Evolutionary conservation across 2,113 vertebrate species (phyloP).

Genomic region (Nothobranchius kuhntae): DNA sequence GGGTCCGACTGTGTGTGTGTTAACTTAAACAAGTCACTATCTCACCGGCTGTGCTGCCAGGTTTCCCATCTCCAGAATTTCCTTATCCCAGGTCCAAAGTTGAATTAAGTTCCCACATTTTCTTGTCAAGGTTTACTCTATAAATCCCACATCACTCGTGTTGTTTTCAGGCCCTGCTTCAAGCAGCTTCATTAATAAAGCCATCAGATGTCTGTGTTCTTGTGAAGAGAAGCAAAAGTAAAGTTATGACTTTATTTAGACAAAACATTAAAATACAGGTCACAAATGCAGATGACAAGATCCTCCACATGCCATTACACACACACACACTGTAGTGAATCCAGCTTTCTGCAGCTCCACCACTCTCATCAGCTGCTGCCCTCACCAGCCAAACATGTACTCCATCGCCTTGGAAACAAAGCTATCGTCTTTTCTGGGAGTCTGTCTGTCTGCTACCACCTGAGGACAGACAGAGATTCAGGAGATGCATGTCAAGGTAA

Average conservation of each 20-base stretch:
- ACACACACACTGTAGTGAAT: conserved; percentile 25
- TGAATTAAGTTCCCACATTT: no score
- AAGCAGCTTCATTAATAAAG: no score
- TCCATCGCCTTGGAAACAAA: conserved; percentile 95
- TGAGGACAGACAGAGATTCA: conserved; percentile 45
- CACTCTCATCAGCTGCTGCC: background rate
- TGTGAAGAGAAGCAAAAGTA: conserved; percentile 3
- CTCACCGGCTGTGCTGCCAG: no score
- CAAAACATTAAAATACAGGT: conserved; percentile 35
- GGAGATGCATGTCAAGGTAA: background rate
- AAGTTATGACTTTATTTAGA: conserved; percentile 56
- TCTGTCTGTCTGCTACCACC: conserved; percentile 92
- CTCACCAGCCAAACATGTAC: conserved; percentile 96
- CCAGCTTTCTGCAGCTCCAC: conserved; percentile 1
- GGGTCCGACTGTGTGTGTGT: no score
- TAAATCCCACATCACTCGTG: no score
- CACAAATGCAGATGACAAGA: conserved; percentile 40
- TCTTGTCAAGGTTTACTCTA: no score
- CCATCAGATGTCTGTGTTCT: no score
- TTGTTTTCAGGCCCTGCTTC: background rate
- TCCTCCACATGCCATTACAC: background rate
- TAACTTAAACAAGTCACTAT: no score
- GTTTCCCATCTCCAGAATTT: no score
- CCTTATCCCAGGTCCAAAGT: no score
- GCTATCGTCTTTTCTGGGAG: conserved; percentile 91